A percentile compares a stretch with the other conserved stretches of the same genome.
phyloP scores from a whole-genome alignment of 2,113 vertebrate species.

The Leiothrix lutea region DNA sequence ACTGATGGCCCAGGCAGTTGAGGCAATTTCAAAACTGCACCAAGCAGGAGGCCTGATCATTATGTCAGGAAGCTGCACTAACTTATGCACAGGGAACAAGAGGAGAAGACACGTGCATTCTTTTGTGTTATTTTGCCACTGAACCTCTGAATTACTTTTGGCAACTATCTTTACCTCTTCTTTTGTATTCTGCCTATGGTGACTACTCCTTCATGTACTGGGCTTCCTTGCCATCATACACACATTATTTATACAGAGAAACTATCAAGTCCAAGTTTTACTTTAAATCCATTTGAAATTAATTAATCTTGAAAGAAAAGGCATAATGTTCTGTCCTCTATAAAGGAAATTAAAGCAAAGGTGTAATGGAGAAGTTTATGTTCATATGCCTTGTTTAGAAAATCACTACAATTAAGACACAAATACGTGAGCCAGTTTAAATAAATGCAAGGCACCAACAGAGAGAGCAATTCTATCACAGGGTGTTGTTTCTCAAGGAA shows the following conservation, averaged over 20 bases:
- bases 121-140: not conserved
- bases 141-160: not conserved
- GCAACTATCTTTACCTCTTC: not conserved
- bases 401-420: not conserved
- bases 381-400: not conserved
- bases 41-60: not conserved
- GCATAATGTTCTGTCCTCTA: not conserved
- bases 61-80: not conserved
- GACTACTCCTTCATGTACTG: not conserved
- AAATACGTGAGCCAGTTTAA: not conserved
- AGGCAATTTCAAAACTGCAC: not conserved
- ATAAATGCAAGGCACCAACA: not conserved
- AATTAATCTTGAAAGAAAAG: not conserved
- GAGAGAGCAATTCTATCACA: not conserved
- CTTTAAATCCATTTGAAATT: not conserved
- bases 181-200: not conserved
- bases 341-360: not conserved
- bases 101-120: fast-evolving
- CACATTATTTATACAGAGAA: not conserved
- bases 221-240: not conserved
- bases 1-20: not conserved
- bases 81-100: not conserved
- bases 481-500: not conserved
- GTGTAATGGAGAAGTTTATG: not conserved
- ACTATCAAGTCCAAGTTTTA: not conserved